phyloP scores from a whole-genome alignment of 2,797 vertebrate species.

The Pygocentrus nattereri region DNA sequence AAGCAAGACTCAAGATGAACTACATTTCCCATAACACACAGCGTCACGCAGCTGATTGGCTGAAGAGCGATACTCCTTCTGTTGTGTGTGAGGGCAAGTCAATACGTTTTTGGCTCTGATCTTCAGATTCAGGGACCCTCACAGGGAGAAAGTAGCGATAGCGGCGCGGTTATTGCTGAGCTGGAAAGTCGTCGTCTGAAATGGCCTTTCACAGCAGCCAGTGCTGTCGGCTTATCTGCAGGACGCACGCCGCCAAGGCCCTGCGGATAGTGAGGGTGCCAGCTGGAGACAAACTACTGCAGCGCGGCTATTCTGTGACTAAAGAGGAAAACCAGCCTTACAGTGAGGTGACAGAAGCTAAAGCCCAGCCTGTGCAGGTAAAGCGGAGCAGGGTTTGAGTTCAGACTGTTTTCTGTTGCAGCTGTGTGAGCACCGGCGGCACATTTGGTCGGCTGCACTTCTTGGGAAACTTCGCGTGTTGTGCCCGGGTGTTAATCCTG shows the following conservation, averaged over 20 bases:
- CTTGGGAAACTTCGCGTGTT: background rate
- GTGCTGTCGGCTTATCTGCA: conserved; percentile 55
- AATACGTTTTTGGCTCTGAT: background rate
- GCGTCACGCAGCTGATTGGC: conserved; percentile 35
- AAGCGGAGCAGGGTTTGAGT: background rate
- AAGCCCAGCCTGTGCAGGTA: conserved; percentile 54
- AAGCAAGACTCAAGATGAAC: background rate
- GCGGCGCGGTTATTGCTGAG: too few relatives aligned
- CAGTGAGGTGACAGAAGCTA: conserved; percentile 54
- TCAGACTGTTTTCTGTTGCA: background rate
- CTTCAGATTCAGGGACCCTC: background rate
- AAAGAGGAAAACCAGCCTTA: conserved; percentile 63
- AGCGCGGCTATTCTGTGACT: conserved; percentile 65
- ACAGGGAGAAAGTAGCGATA: background rate
- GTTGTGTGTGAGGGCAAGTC: background rate
- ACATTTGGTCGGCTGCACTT: background rate
- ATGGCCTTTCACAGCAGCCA: conserved; percentile 64
- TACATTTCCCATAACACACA: conserved; percentile 39
- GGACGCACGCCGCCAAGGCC: conserved; percentile 8
- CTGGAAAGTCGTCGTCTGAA: background rate
- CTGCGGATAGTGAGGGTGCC: conserved; percentile 37
- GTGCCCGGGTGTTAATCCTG: background rate
- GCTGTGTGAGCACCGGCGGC: too few relatives aligned
- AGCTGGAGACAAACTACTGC: background rate
- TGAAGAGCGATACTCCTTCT: background rate